phyloP scores from a whole-genome alignment of 2,113 vertebrate species.

The Melanocharis versteri region DNA sequence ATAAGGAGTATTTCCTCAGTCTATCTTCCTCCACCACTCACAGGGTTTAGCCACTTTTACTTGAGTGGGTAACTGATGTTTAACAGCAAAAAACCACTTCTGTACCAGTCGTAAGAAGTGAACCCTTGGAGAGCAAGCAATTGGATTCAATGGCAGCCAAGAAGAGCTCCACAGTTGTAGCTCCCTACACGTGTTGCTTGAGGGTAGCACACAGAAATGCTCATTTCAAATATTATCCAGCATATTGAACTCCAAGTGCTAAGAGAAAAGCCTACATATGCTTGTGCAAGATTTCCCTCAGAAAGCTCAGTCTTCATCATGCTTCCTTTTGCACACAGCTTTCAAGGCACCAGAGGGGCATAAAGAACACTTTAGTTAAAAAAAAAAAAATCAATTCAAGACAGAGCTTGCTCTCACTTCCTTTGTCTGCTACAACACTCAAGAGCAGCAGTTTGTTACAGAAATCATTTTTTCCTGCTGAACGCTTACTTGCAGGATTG shows the following conservation, averaged over 20 bases:
- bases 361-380: neutral
- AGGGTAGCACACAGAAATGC: neutral
- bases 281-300: neutral
- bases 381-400: neutral
- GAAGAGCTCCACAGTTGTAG: neutral
- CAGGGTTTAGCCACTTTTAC: neutral
- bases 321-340: fast-evolving
- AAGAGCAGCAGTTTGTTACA: neutral
- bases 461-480: neutral
- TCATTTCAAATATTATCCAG: neutral
- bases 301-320: neutral
- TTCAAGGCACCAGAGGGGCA: neutral
- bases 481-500: neutral
- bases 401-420: neutral
- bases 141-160: neutral
- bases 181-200: neutral
- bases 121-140: neutral
- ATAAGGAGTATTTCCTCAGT: neutral
- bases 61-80: neutral
- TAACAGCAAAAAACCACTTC: neutral
- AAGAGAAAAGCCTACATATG: neutral
- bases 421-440: neutral
- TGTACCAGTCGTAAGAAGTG: neutral
- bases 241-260: neutral
- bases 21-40: neutral